A percentile compares a stretch with the other conserved stretches of the same genome.
These are phyloP conservation scores for Drosophila bipectinata DNA, from an alignment of 1,140 invertebrate genomes.

Conservation along the genomic window DNA sequence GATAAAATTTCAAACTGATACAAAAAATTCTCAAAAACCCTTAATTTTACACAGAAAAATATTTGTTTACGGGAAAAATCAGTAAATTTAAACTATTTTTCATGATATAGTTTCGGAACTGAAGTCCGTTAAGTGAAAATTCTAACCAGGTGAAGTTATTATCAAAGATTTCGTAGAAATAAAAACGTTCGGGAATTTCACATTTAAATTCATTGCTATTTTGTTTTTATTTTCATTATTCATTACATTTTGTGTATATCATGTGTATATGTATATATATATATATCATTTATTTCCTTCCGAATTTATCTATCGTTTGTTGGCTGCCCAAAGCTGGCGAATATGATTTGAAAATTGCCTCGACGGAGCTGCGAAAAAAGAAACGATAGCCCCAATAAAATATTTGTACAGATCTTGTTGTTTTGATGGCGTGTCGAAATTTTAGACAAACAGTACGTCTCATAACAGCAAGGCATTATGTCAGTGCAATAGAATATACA, in stretches of 20 bases:
- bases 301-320: slow-evolving; percentile 49
- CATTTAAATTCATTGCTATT: slow-evolving; percentile 73
- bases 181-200: slow-evolving; percentile 7
- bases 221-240: slow-evolving; percentile 49
- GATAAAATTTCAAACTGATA: too few species aligned
- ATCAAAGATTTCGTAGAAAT: too few species aligned
- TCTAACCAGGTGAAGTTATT: too few species aligned
- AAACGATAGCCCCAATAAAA: too few species aligned
- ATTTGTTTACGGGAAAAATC: too few species aligned
- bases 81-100: too few species aligned
- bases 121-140: too few species aligned
- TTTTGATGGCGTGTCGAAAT: background rate
- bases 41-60: too few species aligned
- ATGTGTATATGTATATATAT: slow-evolving; percentile 30
- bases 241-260: slow-evolving; percentile 49
- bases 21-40: too few species aligned
- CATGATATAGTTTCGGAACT: too few species aligned
- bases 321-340: slow-evolving; percentile 44
- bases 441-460: background rate
- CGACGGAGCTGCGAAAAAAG: background rate
- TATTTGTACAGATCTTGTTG: background rate
- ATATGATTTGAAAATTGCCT: slow-evolving; percentile 18
- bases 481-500: background rate
- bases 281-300: slow-evolving; percentile 49
- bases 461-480: background rate